A percentile compares a stretch with the other conserved stretches of the same genome.
These are phyloP conservation scores for Danio jaintianensis DNA, from an alignment of 2,797 vertebrate genomes.

Conservation along the genomic window DNA sequence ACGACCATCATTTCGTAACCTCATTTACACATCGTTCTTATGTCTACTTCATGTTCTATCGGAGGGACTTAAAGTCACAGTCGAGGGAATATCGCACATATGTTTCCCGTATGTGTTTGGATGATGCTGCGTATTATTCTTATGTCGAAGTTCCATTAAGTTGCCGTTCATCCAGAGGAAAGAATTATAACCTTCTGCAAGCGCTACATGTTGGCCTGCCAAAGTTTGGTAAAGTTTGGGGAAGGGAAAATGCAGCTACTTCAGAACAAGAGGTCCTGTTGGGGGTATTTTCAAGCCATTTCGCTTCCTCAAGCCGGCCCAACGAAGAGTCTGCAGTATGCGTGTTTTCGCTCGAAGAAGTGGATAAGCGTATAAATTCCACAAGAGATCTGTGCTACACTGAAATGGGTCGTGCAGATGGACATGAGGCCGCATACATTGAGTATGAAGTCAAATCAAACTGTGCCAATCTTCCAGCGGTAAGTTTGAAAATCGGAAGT, in stretches of 20 bases:
- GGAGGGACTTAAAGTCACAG: slow-evolving; percentile 90
- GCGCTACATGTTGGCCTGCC: slow-evolving; percentile 85
- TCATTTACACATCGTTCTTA: slow-evolving; percentile 87
- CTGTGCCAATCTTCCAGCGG: slow-evolving; percentile 92
- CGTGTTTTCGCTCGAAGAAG: slow-evolving; percentile 86
- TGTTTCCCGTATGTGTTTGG: slow-evolving; percentile 91
- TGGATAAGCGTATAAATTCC: slow-evolving; percentile 86
- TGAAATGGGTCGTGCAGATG: slow-evolving; percentile 83
- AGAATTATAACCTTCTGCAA: slow-evolving; percentile 88
- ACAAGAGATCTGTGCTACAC: slow-evolving; percentile 96
- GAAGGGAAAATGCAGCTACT: not conserved
- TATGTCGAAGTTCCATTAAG: slow-evolving; percentile 93
- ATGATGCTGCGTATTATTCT: slow-evolving; percentile 94
- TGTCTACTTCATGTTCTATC: slow-evolving; percentile 95
- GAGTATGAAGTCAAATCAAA: slow-evolving; percentile 96
- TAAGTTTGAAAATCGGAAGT: slow-evolving; percentile 72
- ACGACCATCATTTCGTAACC: slow-evolving; percentile 94
- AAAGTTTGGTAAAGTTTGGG: slow-evolving; percentile 40
- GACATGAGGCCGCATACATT: slow-evolving; percentile 89
- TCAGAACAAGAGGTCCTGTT: slow-evolving; percentile 81
- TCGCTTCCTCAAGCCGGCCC: slow-evolving; percentile 78
- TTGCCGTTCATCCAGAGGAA: slow-evolving; percentile 81
- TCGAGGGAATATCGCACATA: slow-evolving; percentile 92
- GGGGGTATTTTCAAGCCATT: slow-evolving; percentile 86
- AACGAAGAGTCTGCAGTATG: slow-evolving; percentile 92